Percentiles rank a stretch among this genome's conserved stretches.
Evolutionary conservation across 2,888 invertebrate species (phyloP).

Genomic region (Plemyria rubiginata): DNA sequence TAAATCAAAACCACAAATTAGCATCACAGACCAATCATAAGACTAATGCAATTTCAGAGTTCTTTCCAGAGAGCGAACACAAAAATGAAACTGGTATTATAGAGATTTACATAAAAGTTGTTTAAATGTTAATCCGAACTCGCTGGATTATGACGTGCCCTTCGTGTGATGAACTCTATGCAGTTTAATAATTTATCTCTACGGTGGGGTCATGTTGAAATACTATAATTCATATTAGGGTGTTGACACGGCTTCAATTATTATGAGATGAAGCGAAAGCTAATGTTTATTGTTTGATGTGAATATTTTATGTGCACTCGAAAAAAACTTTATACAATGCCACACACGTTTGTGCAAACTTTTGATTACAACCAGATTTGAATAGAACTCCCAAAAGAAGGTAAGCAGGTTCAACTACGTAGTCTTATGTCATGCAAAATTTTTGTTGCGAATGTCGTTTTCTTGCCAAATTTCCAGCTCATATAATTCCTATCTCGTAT

Average conservation of each 20-base stretch:
- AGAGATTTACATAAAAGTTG: slow-evolving; percentile 81
- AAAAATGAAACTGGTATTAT: slow-evolving; percentile 66
- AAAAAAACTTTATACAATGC: too few species aligned
- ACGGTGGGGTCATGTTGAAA: slow-evolving; percentile 21
- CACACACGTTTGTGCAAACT: too few species aligned
- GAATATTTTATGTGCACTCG: neutral
- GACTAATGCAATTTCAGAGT: slow-evolving; percentile 54
- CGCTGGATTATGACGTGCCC: slow-evolving; percentile 74
- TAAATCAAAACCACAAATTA: slow-evolving; percentile 31
- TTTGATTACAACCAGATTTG: too few species aligned
- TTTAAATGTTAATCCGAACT: slow-evolving; percentile 80
- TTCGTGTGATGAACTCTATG: slow-evolving; percentile 53
- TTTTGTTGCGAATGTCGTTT: too few species aligned
- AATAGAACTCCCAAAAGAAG: too few species aligned
- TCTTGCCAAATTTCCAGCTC: too few species aligned
- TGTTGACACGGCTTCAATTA: slow-evolving; percentile 27
- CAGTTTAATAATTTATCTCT: slow-evolving; percentile 57
- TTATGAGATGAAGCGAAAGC: slow-evolving; percentile 34
- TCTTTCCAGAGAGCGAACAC: slow-evolving; percentile 57
- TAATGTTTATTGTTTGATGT: slow-evolving; percentile 4
- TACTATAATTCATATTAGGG: slow-evolving; percentile 24
- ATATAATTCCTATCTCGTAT: too few species aligned
- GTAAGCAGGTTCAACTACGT: too few species aligned
- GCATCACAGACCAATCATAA: slow-evolving; percentile 47
- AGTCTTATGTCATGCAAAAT: too few species aligned